phyloP scores from a whole-genome alignment of 2,888 invertebrate species.

The Chloroclystis v-ata region DNA sequence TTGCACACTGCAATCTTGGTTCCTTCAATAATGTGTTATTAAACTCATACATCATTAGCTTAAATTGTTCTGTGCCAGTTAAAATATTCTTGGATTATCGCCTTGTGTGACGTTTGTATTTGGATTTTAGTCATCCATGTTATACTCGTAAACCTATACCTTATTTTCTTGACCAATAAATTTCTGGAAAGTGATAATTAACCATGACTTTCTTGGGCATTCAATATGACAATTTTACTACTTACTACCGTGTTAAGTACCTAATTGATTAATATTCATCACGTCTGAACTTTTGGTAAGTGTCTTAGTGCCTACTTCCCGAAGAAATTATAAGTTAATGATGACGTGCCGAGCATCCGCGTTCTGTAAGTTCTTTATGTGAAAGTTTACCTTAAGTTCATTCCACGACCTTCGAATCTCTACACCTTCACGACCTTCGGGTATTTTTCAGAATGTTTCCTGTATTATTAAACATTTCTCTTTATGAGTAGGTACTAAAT shows the following conservation, averaged over 20 bases:
- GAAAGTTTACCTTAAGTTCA: slow-evolving; percentile 22
- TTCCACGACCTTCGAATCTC: slow-evolving; percentile 19
- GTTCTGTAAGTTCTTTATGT: slow-evolving; percentile 23
- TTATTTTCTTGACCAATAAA: too few species aligned
- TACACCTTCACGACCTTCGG: slow-evolving; percentile 11
- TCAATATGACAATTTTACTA: too few species aligned
- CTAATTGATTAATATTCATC: slow-evolving; percentile 1
- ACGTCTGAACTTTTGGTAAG: slow-evolving; percentile 5
- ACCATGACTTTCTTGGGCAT: too few species aligned
- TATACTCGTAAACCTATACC: too few species aligned
- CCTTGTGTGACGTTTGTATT: background rate
- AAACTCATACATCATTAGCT: slow-evolving; percentile 11
- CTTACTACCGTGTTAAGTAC: slow-evolving; percentile 13
- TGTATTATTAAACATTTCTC: slow-evolving; percentile 12
- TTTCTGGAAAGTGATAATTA: too few species aligned
- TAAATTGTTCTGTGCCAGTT: slow-evolving; percentile 10
- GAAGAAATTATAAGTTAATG: slow-evolving; percentile 20
- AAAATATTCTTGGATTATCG: background rate
- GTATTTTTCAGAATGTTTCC: slow-evolving; percentile 23
- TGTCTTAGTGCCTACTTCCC: slow-evolving; percentile 16
- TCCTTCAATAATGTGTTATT: slow-evolving; percentile 25
- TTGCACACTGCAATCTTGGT: slow-evolving; percentile 33
- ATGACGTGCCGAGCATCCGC: slow-evolving; percentile 24
- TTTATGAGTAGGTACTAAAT: background rate
- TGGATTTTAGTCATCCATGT: too few species aligned